Base-by-base conservation (phyloP, 2,113 vertebrate species). In the Campylorhamphus procurvoides region DNA sequence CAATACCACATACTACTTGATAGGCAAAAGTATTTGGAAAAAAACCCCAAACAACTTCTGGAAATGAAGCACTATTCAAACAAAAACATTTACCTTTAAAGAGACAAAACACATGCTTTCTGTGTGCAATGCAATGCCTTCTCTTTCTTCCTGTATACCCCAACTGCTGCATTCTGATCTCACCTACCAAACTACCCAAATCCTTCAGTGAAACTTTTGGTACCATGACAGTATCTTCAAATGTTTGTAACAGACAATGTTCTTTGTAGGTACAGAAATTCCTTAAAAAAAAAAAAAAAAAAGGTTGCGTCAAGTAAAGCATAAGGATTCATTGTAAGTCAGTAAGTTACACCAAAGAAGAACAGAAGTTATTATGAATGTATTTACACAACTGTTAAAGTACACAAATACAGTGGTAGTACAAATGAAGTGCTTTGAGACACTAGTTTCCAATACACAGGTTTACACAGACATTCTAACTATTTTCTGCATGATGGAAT, bases 301-400 rank as follows among this genome's bases (percentile, higher is more conserved):
- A 27, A 39, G n/a, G 6, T 80, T 93, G 44, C 76, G 88, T 47
- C 67, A 76, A 52, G 46, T 29, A 73, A 76, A 90, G 37, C n/a
- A 68, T 66, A 91, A 67, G 56, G 69, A 90, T 72, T 80, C 71
- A 80, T 29, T 63, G 5, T 37, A 84, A 95, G 74, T 58, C 68
- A 89, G 58, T 76, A 94, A 94, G 83, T 87, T 91, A 95, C 87
- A 94, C 85, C 46, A 58, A 89, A 85, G 79, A 91, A 93, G 94
- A 91, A 74, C 94, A 98, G 98, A 99, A 99, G 98, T 98, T 97
- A 94, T 95, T 97, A 96, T 98, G 98, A 97, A 98, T 99, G 99
- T 99, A 99, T 99, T 99, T 99, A 99, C 99, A 99, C 96, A 98
- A 96, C 97, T 98, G 96, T 98, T 98, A 98, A 99, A 98, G 98